Evolutionary conservation across 2,888 invertebrate genomes (phyloP).

Genomic region (Zygaena filipendulae): DNA sequence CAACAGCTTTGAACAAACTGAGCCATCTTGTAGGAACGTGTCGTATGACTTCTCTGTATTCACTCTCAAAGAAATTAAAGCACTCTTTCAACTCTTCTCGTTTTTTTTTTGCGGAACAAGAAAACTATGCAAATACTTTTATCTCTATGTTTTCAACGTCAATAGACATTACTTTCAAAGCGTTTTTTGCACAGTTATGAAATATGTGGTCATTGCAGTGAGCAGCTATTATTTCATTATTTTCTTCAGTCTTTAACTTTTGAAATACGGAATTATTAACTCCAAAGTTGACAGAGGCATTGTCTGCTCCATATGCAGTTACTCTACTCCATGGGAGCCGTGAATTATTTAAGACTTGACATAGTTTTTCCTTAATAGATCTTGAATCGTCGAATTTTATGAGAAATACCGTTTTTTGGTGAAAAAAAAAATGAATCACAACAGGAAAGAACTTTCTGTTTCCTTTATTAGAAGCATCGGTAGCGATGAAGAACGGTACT

Average conservation of each 20-base stretch:
- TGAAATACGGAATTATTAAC: conserved; percentile 7
- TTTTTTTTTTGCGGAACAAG: conserved; percentile 9
- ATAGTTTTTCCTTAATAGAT: too few species aligned
- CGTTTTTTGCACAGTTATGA: conserved; percentile 10
- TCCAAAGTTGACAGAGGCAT: conserved; percentile 14
- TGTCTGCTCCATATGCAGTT: conserved; percentile 14
- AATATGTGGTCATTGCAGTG: conserved; percentile 10
- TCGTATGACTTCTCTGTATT: conserved; percentile 6
- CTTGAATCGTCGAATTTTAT: conserved; percentile 10
- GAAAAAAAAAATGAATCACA: conserved; percentile 12
- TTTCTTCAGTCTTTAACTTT: conserved; percentile 7
- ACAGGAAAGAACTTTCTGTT: conserved; percentile 12
- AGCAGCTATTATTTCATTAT: too few species aligned
- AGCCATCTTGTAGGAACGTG: conserved; percentile 11
- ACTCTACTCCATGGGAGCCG: too few species aligned
- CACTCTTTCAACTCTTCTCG: conserved; percentile 7
- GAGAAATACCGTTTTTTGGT: conserved; percentile 8
- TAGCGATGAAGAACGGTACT: conserved; percentile 14
- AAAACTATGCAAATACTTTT: conserved; percentile 12
- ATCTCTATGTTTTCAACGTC: conserved; percentile 9
- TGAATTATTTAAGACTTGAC: too few species aligned
- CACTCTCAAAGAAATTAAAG: conserved; percentile 3
- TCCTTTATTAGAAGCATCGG: conserved; percentile 15
- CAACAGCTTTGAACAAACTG: too few species aligned
- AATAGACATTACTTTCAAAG: conserved; percentile 9